Conservation (phyloP, 2,797 vertebrate genomes). For the Myotis planiceps region DNA sequence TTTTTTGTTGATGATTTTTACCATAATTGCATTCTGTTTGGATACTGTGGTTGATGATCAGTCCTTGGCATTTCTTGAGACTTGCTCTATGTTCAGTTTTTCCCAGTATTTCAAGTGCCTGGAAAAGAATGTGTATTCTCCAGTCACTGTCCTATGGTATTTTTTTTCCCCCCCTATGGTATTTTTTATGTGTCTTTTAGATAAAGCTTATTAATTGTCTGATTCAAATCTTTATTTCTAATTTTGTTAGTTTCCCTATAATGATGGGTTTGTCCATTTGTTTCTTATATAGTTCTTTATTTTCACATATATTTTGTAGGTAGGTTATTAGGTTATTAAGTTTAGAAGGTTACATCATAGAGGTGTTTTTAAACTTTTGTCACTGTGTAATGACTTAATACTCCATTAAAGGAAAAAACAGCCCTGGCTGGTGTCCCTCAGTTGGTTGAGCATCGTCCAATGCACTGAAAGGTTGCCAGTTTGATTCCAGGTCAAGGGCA, state of each 20-base stretch:
- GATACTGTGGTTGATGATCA: not conserved
- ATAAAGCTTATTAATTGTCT: not conserved
- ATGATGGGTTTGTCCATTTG: not conserved
- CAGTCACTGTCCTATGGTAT: not conserved
- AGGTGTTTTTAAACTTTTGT: not conserved
- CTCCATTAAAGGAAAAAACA: not conserved
- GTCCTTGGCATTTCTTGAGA: slow-evolving; percentile 16
- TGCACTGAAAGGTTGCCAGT: not conserved
- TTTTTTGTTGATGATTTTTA: not conserved
- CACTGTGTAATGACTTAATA: not conserved
- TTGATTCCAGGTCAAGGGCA: not conserved
- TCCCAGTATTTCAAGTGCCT: not conserved
- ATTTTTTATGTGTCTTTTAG: not conserved
- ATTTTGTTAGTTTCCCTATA: not conserved
- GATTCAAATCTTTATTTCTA: not conserved
- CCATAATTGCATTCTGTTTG: not conserved
- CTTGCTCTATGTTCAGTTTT: not conserved
- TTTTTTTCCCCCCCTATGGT: not conserved
- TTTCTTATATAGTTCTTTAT: not conserved
- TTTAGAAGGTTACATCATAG: not conserved
- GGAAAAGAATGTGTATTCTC: not conserved
- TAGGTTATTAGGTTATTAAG: slow-evolving; percentile 2
- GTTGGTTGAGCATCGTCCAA: not conserved
- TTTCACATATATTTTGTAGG: not conserved
- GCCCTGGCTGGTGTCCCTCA: not conserved